These are phyloP conservation scores for Vicugna pacos DNA, from an alignment of 2,113 vertebrate species.

Conservation along the genomic window DNA sequence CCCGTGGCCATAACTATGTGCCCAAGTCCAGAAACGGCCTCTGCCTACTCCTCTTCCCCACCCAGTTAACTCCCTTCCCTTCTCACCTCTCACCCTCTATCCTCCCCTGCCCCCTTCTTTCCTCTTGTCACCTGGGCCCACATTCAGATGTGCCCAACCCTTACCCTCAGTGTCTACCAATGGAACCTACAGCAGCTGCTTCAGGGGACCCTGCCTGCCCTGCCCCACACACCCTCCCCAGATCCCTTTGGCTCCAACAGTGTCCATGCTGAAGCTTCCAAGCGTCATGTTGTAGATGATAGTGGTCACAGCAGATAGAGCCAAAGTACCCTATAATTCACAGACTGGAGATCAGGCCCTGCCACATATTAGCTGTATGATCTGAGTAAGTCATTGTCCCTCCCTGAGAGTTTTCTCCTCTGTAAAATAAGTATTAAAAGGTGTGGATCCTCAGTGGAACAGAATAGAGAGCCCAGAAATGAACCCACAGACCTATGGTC, in stretches of 20 bases:
- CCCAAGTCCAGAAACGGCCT: background rate
- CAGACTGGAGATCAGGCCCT: background rate
- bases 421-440: background rate
- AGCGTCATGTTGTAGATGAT: background rate
- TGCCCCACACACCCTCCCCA: background rate
- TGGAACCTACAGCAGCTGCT: background rate
- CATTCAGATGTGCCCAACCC: background rate
- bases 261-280: background rate
- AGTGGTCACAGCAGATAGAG: background rate
- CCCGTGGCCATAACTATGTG: background rate
- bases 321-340: background rate
- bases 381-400: background rate
- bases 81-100: background rate
- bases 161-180: background rate
- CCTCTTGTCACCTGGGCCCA: background rate
- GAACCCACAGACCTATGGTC: too few species aligned
- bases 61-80: background rate
- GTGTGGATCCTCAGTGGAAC: background rate
- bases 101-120: background rate
- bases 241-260: background rate
- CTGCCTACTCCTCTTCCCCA: background rate
- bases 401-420: background rate
- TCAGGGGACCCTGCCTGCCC: background rate
- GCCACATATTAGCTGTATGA: background rate
- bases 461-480: background rate